Base-by-base conservation (phyloP, 2,888 invertebrate species). In the Molanna angustata region DNA sequence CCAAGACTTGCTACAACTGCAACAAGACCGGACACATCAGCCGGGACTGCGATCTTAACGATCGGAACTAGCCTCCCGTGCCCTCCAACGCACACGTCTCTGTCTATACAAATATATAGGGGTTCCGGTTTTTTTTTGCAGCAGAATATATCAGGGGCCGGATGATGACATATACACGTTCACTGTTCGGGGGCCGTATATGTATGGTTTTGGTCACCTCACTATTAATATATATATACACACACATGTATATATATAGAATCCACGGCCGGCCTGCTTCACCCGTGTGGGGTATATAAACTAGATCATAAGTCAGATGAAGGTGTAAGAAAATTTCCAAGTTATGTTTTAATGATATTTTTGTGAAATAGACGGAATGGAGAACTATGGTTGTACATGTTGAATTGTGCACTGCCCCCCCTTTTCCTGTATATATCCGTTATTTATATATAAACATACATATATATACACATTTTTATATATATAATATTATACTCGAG, bases 1-100 rank as follows among this genome's bases (percentile, higher is more conserved):
- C 83, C 67, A 90, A 91, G 79, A 90, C 88, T 64, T 94, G 94
- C 82, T 94, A 92, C 78, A 85, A 87, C 69, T 95, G 95, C 80
- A 89, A 93, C 78, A 90, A 94, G 76, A 83, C 87, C 62, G 91
- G 91, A 61, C 91, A 92, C 79, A 85, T 92, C 80, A 89, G 90
- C 76, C 89, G 91, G 70, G 92, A 93, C 72, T 92, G 91, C 79
- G 88, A 87, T 67, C 88, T 88, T 72, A 82, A 85, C 64, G 89
- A 87, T 71, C 83, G 85, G 66, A 76, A 77, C 74, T 77, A 77
- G 69, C 73, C 64, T 44, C 46, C 49, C 49, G 39, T 14, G 66
- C 64, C 66, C 62, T 56, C 62, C 21, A n/a, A 22, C n/a, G 27
- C 7, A 22, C 22, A 61, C 59, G 16, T 21, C 49, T 46, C 54